A percentile compares a stretch with the other conserved stretches of the same genome.
These are phyloP conservation scores for Megaustenia siamemsis DNA, from an alignment of 2,888 invertebrate species.

Conservation along the genomic window DNA sequence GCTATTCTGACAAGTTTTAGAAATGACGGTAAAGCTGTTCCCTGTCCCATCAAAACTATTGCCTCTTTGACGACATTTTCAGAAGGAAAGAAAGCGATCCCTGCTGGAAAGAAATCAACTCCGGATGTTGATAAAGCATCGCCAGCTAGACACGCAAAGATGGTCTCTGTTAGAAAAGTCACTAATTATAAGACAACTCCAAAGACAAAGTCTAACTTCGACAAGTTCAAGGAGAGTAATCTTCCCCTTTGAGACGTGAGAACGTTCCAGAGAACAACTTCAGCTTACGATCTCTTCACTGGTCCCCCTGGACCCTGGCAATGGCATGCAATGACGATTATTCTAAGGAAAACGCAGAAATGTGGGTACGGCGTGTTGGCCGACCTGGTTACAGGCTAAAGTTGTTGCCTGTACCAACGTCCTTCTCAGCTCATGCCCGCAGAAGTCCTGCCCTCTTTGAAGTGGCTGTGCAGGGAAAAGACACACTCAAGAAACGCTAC, in stretches of 20 bases:
- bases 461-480: constrained; percentile 33
- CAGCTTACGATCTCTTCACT: constrained; percentile 59
- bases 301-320: constrained; percentile 67
- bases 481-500: neutral
- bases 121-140: neutral
- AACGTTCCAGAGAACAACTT: constrained; percentile 63
- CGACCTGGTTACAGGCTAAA: constrained; percentile 37
- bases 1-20: constrained; percentile 63
- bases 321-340: constrained; percentile 40
- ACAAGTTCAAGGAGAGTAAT: constrained; percentile 31
- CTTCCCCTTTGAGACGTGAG: constrained; percentile 59
- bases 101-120: neutral
- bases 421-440: neutral
- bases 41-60: neutral
- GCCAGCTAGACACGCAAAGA: neutral
- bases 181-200: neutral
- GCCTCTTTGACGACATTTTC: neutral
- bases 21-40: constrained; percentile 47
- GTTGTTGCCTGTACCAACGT: neutral
- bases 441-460: neutral
- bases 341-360: neutral
- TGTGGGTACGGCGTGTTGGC: neutral
- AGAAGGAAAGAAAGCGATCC: neutral
- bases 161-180: constrained; percentile 5
- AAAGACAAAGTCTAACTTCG: neutral